A percentile compares a stretch with the other conserved stretches of the same genome.
phyloP scores from a whole-genome alignment of 1,140 invertebrate genomes.

The Drosophila pruinosa region DNA sequence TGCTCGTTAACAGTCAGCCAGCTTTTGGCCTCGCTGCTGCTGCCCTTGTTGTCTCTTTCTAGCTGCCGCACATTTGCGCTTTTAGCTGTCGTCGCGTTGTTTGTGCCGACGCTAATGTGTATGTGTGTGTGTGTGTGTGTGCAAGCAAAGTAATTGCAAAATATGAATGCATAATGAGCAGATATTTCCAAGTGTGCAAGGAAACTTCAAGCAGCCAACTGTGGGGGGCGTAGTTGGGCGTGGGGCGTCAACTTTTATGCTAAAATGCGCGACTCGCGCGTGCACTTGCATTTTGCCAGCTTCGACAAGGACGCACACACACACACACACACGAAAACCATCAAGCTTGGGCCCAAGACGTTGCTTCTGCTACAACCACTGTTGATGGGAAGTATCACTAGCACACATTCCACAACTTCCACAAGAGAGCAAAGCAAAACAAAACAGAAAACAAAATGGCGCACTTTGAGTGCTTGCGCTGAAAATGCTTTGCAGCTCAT shows the following conservation, averaged over 20 bases:
- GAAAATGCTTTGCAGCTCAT: conserved; percentile 58
- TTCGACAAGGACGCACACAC: conserved; percentile 56
- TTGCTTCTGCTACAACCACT: no score
- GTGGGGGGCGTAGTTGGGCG: not conserved
- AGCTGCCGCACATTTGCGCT: conserved; percentile 47
- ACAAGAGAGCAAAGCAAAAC: not conserved
- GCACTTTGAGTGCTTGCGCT: conserved; percentile 37
- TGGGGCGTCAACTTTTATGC: conserved; percentile 65
- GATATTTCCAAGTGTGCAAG: conserved; percentile 72
- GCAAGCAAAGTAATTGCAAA: conserved; percentile 71
- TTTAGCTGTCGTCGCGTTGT: conserved; percentile 47
- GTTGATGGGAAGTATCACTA: conserved; percentile 4
- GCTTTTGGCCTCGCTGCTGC: conserved; percentile 14
- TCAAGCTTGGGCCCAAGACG: not conserved
- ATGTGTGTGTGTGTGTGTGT: conserved; percentile 36
- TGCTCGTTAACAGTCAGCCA: conserved; percentile 52
- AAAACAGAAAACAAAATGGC: conserved; percentile 15
- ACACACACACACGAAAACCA: not conserved
- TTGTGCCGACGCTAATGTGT: not conserved
- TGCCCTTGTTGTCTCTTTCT: conserved; percentile 33
- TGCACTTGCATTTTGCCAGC: conserved; percentile 70
- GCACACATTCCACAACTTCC: conserved; percentile 28
- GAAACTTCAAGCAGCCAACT: conserved; percentile 59
- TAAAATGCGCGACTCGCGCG: conserved; percentile 71
- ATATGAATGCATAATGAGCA: conserved; percentile 80